Evolutionary conservation across 1,140 invertebrate species (phyloP).

Genomic region (Neoseiulus cucumeris): DNA sequence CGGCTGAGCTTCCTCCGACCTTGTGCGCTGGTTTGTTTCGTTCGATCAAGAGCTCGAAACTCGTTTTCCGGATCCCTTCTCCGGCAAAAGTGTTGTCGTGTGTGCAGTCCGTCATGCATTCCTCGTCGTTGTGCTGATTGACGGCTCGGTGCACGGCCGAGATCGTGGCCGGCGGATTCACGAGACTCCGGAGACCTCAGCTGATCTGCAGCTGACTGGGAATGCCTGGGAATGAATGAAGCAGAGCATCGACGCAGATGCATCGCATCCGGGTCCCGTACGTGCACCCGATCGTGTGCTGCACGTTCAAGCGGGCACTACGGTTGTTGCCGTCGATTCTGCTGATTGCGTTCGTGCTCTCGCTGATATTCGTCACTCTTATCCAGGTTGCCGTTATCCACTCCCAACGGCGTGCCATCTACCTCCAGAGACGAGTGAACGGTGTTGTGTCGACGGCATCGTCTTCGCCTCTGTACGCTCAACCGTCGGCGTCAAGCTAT

Average conservation of each 20-base stretch:
- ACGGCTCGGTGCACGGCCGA: too few species aligned
- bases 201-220: too few species aligned
- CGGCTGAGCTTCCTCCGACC: too few species aligned
- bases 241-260: neutral
- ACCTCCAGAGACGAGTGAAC: constrained; percentile 8
- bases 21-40: too few species aligned
- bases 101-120: too few species aligned
- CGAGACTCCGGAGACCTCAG: too few species aligned
- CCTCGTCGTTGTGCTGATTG: too few species aligned
- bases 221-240: too few species aligned
- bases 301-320: constrained; percentile 19
- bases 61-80: too few species aligned
- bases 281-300: constrained; percentile 19
- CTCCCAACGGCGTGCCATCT: constrained; percentile 16
- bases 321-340: constrained; percentile 19
- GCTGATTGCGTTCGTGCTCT: constrained; percentile 19
- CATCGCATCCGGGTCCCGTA: constrained; percentile 19
- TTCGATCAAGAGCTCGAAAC: too few species aligned
- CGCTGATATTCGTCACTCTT: constrained; percentile 20
- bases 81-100: too few species aligned
- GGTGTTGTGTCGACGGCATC: neutral
- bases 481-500: neutral
- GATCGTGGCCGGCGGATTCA: too few species aligned
- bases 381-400: constrained; percentile 22
- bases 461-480: neutral